Evolutionary conservation across 2,888 invertebrate genomes (phyloP).

Genomic region (Hydriomena furcata): DNA sequence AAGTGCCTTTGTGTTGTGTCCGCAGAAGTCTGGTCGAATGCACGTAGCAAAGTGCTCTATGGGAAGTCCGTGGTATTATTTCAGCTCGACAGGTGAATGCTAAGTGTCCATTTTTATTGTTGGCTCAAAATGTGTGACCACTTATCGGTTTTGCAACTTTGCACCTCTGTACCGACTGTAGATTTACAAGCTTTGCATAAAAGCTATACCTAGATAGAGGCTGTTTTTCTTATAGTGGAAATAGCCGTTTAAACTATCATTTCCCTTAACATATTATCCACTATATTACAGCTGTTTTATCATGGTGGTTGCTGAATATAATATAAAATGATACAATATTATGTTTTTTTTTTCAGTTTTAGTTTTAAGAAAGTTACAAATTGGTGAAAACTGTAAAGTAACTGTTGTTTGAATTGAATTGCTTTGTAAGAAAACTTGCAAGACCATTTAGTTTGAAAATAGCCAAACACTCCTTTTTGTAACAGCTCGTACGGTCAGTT

Average conservation of each 20-base stretch:
- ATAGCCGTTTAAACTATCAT: no score
- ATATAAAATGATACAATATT: no score
- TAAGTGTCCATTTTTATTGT: constrained; percentile 66
- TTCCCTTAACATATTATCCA: no score
- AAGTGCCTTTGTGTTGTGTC: constrained; percentile 69
- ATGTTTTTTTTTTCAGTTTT: no score
- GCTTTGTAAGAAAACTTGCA: no score
- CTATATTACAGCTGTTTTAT: no score
- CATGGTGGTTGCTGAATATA: no score
- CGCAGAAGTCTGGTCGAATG: constrained; percentile 67
- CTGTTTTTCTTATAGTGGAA: not conserved
- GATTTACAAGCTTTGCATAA: not conserved
- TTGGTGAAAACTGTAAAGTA: no score
- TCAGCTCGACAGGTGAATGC: constrained; percentile 70
- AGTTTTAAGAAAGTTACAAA: no score
- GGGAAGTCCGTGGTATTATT: constrained; percentile 64
- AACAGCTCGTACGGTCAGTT: constrained; percentile 50
- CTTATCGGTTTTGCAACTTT: constrained; percentile 45
- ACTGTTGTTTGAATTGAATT: no score
- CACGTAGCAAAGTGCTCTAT: constrained; percentile 50
- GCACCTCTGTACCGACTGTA: constrained; percentile 21
- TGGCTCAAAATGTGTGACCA: constrained; percentile 40
- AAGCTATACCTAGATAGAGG: constrained; percentile 7
- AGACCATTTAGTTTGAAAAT: no score
- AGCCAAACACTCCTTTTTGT: no score